Conservation (phyloP, 2,888 invertebrate species). For the Tryphoninae sp. region DNA sequence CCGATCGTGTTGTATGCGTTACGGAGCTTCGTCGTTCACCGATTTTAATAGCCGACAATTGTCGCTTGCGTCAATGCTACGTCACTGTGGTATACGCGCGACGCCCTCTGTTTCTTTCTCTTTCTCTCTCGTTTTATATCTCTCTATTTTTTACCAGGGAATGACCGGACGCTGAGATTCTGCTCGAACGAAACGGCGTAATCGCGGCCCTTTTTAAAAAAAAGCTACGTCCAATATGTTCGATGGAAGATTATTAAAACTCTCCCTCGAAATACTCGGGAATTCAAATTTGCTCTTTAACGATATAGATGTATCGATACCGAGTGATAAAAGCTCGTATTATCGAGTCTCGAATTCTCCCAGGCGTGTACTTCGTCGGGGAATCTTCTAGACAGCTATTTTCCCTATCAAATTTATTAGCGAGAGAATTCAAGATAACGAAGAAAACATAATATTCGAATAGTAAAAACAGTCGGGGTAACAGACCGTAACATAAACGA, state of each 20-base stretch:
- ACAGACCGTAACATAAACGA: no score
- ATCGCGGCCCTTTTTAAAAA: neutral
- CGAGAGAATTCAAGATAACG: conserved; percentile 21
- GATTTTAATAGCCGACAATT: conserved; percentile 75
- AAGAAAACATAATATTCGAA: neutral
- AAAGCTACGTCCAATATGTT: neutral
- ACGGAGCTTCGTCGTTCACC: conserved; percentile 44
- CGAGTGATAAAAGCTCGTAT: conserved; percentile 16
- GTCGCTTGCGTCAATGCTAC: conserved; percentile 77
- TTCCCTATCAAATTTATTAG: conserved; percentile 38
- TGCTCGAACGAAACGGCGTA: neutral
- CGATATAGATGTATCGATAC: neutral
- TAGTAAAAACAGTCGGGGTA: neutral
- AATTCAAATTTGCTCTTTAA: neutral
- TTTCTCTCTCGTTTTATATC: neutral
- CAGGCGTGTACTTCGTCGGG: neutral
- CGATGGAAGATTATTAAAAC: neutral
- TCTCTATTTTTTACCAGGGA: conserved; percentile 12
- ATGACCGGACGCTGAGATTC: conserved; percentile 4
- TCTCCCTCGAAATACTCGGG: conserved; percentile 4
- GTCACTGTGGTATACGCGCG: conserved; percentile 67
- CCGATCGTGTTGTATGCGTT: conserved; percentile 43
- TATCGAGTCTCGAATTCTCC: neutral
- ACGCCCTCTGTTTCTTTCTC: conserved; percentile 3
- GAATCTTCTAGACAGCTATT: neutral